A percentile compares a stretch with the other conserved stretches of the same genome.
phyloP scores from a whole-genome alignment of 2,113 vertebrate species.

The Dendropsophus ebraccatus region DNA sequence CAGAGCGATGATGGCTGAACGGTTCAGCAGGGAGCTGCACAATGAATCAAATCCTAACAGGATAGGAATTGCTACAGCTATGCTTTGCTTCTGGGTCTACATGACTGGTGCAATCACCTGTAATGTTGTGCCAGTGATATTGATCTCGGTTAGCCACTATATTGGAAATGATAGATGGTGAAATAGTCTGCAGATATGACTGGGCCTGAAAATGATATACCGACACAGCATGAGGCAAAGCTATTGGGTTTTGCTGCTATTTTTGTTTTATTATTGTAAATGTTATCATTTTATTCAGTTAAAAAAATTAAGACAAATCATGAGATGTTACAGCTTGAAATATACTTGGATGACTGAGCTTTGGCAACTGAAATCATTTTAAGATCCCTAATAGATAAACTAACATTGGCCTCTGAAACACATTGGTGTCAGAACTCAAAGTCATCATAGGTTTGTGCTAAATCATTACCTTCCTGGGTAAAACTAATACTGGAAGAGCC shows the following conservation, averaged over 20 bases:
- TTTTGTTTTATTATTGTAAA: not conserved
- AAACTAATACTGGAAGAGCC: not conserved
- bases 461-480: not conserved
- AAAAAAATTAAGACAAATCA: not conserved
- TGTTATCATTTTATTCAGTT: too few species aligned
- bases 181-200: not conserved
- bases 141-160: not conserved
- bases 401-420: not conserved
- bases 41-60: not conserved
- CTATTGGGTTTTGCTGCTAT: not conserved
- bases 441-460: not conserved
- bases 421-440: not conserved
- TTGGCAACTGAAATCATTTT: not conserved
- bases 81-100: not conserved
- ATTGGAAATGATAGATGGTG: not conserved
- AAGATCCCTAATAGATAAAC: not conserved
- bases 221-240: not conserved
- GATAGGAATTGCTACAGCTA: not conserved
- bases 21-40: slow-evolving; percentile 1
- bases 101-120: slow-evolving; percentile 3
- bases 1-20: slow-evolving; percentile 5
- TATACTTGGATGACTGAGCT: not conserved
- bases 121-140: not conserved
- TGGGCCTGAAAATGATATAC: not conserved
- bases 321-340: not conserved